Evolutionary conservation across 1,140 invertebrate species (phyloP).

Genomic region (Branchinecta lindahli): DNA sequence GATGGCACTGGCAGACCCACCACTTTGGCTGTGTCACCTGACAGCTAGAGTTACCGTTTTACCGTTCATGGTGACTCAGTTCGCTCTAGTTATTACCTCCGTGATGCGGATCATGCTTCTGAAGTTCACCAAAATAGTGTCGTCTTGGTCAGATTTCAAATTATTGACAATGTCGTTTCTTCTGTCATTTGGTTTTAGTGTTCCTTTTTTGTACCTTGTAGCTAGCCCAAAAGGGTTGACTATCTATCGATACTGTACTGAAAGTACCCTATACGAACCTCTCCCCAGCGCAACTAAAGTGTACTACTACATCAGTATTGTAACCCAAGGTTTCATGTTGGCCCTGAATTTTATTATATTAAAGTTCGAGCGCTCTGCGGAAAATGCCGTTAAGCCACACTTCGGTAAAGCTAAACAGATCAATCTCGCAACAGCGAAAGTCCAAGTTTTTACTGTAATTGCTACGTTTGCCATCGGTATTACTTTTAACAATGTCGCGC

Average conservation of each 20-base stretch:
- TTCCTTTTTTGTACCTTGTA: background rate
- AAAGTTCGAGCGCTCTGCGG: background rate
- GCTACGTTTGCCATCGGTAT: background rate
- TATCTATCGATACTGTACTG: background rate
- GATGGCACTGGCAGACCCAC: background rate
- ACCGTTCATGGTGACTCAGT: background rate
- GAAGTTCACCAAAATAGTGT: background rate
- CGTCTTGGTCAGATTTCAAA: background rate
- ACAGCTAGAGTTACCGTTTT: background rate
- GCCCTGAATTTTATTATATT: background rate
- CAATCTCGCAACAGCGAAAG: conserved; percentile 1
- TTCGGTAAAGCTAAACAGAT: background rate
- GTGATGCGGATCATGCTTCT: background rate
- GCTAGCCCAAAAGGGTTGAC: background rate
- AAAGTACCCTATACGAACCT: background rate
- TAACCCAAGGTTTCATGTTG: background rate
- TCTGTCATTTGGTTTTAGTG: background rate
- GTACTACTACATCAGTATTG: background rate
- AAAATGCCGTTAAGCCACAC: background rate
- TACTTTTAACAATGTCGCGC: background rate
- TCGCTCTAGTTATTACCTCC: background rate
- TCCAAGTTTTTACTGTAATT: conserved; percentile 1
- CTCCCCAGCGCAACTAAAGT: background rate
- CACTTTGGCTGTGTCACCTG: background rate
- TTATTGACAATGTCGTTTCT: background rate